Evolutionary conservation across 2,888 invertebrate genomes (phyloP), one percentile per base, ranked within the genome.

Genomic region (Epistrophe eligans): DNA sequence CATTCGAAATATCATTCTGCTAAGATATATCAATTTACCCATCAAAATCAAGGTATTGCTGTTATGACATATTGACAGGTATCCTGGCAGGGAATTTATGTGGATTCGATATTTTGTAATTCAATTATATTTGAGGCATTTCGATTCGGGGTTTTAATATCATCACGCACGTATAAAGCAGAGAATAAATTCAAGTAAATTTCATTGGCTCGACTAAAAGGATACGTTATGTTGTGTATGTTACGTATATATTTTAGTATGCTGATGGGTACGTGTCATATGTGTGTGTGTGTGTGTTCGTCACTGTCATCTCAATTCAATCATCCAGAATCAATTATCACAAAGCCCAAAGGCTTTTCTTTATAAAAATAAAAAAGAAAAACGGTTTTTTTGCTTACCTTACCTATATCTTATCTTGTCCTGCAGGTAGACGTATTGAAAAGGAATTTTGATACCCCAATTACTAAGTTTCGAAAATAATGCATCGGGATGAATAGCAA

Each of bases 61-160:
- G 19, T 48, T n/a, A 70, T 83, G 79, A 87, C 79, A 83, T 72
- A 70, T 76, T 87, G 87, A 83, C 87, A 87, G 83, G 83, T 83
- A 62, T 76, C 72, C 66, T 66, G 17, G 45, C 24, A 66, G 66
- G 11, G 58, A 77, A 50, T 62, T 50, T 48, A 10, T 66, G n/a
- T 19, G 71, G 35, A 82, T 77, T 64, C 57, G 50, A 62, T 70
- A 73, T 85, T n/a, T 60, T 85, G 67, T 82, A 85, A 79, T 83
- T 83, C 79, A 71, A 82, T 83, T 87, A 66, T 57, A 32, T 11
- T 32, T 40, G 17, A 58, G 11, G 38, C 50, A 52, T 70, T 70
- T 28, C 6, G 24, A 40, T 52, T 50, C 13, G 11, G 8, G 7
- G 48, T 28, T 52, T 52, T 52, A 3, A 40, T 40, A 70, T 24